phyloP scores from a whole-genome alignment of 1,140 invertebrate genomes.

The Aphaenogaster ashmeadi region DNA sequence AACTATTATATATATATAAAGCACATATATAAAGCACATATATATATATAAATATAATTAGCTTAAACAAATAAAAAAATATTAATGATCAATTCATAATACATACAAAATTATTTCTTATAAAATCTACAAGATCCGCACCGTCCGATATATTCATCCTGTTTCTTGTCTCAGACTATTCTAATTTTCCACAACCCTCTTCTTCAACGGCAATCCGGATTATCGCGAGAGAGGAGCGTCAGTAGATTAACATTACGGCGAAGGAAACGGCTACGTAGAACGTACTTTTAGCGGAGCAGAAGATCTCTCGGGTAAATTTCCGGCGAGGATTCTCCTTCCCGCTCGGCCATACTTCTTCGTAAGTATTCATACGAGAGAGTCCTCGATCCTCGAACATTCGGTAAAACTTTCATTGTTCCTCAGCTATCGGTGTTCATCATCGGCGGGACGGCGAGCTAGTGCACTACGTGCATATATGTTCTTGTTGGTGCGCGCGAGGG shows the following conservation, averaged over 20 bases:
- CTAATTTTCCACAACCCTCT: conserved; percentile 14
- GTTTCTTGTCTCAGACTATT: background rate
- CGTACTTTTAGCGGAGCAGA: conserved; percentile 1
- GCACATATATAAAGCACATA: background rate
- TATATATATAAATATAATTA: background rate
- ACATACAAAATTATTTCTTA: background rate
- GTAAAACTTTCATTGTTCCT: conserved; percentile 72
- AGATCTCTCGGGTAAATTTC: conserved; percentile 57
- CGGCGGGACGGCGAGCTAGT: background rate
- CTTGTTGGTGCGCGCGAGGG: background rate
- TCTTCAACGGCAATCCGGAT: conserved; percentile 29
- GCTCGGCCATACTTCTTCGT: conserved; percentile 48
- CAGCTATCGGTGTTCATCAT: conserved; percentile 68
- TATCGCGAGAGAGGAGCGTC: conserved; percentile 22
- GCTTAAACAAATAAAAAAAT: background rate
- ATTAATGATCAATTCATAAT: background rate
- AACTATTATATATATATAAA: background rate
- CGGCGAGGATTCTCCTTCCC: conserved; percentile 1
- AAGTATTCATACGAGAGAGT: conserved; percentile 33
- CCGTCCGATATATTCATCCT: background rate
- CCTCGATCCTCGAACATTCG: conserved; percentile 66
- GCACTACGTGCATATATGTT: conserved; percentile 40
- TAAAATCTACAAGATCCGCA: background rate
- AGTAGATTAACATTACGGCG: conserved; percentile 42
- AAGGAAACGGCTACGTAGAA: background rate